A percentile compares a stretch with the other conserved stretches of the same genome.
Conservation (phyloP, 2,113 vertebrate genomes). For the human (Homo sapiens) region DNA sequence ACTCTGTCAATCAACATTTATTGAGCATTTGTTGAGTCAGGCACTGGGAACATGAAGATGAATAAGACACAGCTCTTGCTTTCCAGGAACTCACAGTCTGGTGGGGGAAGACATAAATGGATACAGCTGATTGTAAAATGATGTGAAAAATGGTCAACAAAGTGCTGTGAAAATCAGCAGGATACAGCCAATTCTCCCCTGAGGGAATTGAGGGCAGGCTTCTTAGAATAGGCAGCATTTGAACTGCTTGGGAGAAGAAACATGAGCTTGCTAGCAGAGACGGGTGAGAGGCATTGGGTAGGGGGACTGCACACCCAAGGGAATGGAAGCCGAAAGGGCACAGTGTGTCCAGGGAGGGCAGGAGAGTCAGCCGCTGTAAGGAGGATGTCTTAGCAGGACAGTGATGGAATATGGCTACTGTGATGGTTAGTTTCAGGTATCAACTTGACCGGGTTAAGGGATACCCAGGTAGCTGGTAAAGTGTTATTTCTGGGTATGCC, state of each 20-base stretch:
- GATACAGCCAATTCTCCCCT: not conserved
- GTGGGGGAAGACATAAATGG: not conserved
- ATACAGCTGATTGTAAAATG: not conserved
- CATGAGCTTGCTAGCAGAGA: not conserved
- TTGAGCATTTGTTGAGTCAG: not conserved
- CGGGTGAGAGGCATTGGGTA: not conserved
- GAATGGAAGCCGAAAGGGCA: not conserved
- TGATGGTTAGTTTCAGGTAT: not conserved
- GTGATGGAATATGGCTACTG: not conserved
- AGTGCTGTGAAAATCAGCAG: not conserved
- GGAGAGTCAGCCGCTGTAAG: not conserved
- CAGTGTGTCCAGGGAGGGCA: fast-evolving
- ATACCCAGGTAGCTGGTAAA: too few relatives aligned
- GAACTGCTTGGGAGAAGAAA: not conserved
- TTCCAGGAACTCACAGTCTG: not conserved
- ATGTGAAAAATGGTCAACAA: not conserved
- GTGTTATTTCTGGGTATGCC: not conserved
- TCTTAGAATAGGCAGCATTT: not conserved
- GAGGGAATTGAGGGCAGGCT: not conserved
- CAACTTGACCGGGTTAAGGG: not conserved
- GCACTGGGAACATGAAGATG: not conserved
- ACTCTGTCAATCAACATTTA: not conserved
- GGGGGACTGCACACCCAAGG: fast-evolving
- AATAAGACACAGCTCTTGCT: not conserved
- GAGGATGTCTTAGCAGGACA: not conserved